Conservation (phyloP, 2,888 invertebrate genomes). For the Drosophila gaucha region DNA sequence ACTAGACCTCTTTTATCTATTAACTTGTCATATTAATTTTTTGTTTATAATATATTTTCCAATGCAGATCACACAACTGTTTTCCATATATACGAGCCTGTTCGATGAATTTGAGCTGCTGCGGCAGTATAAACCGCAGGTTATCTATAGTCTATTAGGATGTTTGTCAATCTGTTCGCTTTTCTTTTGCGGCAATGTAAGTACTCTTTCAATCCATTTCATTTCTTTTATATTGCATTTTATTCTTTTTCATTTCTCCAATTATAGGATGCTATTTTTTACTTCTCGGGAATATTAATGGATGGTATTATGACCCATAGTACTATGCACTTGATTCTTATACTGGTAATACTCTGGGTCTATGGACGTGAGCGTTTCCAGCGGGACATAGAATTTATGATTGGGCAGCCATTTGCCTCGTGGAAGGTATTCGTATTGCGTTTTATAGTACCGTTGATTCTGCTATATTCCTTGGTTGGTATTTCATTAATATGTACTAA, state of each 20-base stretch:
- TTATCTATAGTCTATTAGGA: slow-evolving; percentile 59
- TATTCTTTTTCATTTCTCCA: not conserved
- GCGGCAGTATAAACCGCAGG: slow-evolving; percentile 60
- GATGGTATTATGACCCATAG: slow-evolving; percentile 68
- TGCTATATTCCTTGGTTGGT: slow-evolving; percentile 67
- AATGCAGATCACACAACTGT: slow-evolving; percentile 73
- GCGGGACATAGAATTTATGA: slow-evolving; percentile 90
- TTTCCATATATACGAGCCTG: slow-evolving; percentile 71
- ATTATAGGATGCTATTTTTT: slow-evolving; percentile 66
- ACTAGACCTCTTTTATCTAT: no score
- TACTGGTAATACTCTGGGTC: slow-evolving; percentile 92
- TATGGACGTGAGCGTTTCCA: slow-evolving; percentile 89
- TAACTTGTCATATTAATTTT: no score
- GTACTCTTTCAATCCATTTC: slow-evolving; percentile 1
- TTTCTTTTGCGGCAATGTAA: slow-evolving; percentile 79
- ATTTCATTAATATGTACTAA: not conserved
- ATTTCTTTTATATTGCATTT: no score
- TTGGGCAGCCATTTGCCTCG: slow-evolving; percentile 87
- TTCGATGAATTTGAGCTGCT: slow-evolving; percentile 82
- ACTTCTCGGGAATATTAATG: slow-evolving; percentile 56
- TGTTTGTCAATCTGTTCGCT: slow-evolving; percentile 60
- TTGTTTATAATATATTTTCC: no score
- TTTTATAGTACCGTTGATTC: slow-evolving; percentile 78
- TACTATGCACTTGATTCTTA: slow-evolving; percentile 87
- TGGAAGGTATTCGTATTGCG: slow-evolving; percentile 82